Evolutionary conservation across 2,113 vertebrate species (phyloP).

Genomic region (Periophthalmodon schlosseri): DNA sequence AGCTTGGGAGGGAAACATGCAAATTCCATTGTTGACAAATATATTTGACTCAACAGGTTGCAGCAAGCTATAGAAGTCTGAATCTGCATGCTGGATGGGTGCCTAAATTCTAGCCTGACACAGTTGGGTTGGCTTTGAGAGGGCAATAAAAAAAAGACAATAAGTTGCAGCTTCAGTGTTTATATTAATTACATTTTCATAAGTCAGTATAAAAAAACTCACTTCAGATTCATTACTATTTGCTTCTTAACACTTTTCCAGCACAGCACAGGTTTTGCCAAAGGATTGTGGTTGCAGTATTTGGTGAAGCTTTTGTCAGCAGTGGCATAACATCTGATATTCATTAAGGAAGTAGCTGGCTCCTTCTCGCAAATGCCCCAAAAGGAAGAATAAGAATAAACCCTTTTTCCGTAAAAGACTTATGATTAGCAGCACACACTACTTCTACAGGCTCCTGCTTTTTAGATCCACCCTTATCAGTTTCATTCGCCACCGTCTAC

Average conservation of each 20-base stretch:
- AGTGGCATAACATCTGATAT: constrained; percentile 70
- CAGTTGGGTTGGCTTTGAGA: background rate
- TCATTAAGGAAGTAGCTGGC: constrained; percentile 60
- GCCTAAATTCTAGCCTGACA: constrained; percentile 10
- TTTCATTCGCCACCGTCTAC: background rate
- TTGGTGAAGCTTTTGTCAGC: constrained; percentile 13
- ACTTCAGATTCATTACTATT: background rate
- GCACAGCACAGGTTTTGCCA: constrained; percentile 7
- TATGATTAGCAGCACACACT: background rate
- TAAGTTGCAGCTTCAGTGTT: background rate
- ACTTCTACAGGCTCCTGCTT: background rate
- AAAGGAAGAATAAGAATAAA: constrained; percentile 4
- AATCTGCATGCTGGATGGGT: constrained; percentile 23
- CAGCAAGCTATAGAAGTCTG: constrained; percentile 38
- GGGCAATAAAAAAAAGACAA: background rate
- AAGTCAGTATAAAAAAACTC: background rate
- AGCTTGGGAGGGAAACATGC: background rate
- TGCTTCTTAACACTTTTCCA: background rate
- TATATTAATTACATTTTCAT: background rate
- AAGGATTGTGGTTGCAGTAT: constrained; percentile 18
- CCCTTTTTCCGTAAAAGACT: background rate
- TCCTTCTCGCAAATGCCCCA: constrained; percentile 26
- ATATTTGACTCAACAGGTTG: constrained; percentile 4
- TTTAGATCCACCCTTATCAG: background rate
- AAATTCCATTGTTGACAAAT: background rate